Evolutionary conservation across 2,797 vertebrate species (phyloP).

Genomic region (Chrysocyon brachyurus): DNA sequence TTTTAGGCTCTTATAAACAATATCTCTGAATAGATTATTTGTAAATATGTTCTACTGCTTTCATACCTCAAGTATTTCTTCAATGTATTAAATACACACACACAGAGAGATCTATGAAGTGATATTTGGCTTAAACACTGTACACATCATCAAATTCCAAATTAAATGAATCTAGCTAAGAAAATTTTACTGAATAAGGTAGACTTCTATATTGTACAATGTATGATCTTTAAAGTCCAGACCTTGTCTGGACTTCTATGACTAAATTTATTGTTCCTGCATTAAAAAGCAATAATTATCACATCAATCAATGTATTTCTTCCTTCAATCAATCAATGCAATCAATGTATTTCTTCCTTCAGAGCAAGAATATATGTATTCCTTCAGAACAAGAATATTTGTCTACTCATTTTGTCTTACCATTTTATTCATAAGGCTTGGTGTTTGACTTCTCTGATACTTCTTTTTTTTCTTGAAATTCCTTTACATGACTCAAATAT

Average conservation of each 20-base stretch:
- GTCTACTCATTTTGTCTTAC: not conserved
- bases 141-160: not conserved
- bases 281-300: slow-evolving; percentile 4
- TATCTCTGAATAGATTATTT: slow-evolving; percentile 19
- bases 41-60: not conserved
- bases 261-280: not conserved
- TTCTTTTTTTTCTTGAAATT: not conserved
- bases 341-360: no score
- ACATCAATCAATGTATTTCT: no score
- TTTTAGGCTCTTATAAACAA: slow-evolving; percentile 13
- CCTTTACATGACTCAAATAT: not conserved
- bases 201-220: not conserved
- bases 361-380: no score
- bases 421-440: not conserved
- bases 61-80: not conserved
- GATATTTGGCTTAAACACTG: not conserved
- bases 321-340: no score
- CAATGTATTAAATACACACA: not conserved
- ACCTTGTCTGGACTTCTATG: not conserved
- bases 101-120: not conserved
- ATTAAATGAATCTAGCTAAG: not conserved
- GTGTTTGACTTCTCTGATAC: not conserved
- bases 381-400: not conserved
- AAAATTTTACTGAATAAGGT: not conserved
- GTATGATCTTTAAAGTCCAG: not conserved